These are phyloP conservation scores for Cotesia chilonis DNA, from an alignment of 1,140 invertebrate genomes.

Conservation along the genomic window DNA sequence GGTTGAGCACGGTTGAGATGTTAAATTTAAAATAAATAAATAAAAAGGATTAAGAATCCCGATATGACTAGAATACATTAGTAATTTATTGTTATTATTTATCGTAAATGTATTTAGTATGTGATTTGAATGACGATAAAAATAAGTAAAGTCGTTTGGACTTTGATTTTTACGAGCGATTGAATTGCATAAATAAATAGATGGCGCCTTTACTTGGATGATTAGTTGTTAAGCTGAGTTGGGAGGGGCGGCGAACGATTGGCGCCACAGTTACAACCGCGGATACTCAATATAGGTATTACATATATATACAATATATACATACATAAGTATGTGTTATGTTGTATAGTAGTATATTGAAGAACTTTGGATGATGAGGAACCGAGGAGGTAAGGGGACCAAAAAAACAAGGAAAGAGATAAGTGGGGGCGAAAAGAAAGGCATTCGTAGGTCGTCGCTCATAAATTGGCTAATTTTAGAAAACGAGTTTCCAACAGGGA, in stretches of 20 bases:
- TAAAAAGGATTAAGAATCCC: too few relatives aligned
- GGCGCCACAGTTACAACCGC: not conserved
- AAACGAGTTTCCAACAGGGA: constrained; percentile 44
- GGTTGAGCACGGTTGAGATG: too few relatives aligned
- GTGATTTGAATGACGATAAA: too few relatives aligned
- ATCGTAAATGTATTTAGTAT: too few relatives aligned
- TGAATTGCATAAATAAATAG: constrained; percentile 10
- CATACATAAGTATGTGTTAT: too few relatives aligned
- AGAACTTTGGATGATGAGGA: constrained; percentile 4
- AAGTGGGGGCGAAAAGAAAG: constrained; percentile 40
- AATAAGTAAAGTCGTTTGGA: too few relatives aligned
- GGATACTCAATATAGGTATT: too few relatives aligned
- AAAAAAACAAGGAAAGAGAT: constrained; percentile 22
- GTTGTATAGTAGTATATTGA: too few relatives aligned
- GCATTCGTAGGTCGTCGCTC: constrained; percentile 45
- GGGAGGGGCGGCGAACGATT: not conserved
- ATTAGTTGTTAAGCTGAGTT: not conserved
- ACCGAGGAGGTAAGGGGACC: not conserved
- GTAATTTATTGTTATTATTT: too few relatives aligned
- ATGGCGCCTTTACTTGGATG: constrained; percentile 6
- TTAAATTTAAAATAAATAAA: too few relatives aligned
- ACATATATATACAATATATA: too few relatives aligned
- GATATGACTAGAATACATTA: too few relatives aligned
- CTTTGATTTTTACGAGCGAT: constrained; percentile 9
- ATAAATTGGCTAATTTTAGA: constrained; percentile 55